Evolutionary conservation across 2,113 vertebrate genomes (phyloP).

Genomic region (Cervus canadensis): DNA sequence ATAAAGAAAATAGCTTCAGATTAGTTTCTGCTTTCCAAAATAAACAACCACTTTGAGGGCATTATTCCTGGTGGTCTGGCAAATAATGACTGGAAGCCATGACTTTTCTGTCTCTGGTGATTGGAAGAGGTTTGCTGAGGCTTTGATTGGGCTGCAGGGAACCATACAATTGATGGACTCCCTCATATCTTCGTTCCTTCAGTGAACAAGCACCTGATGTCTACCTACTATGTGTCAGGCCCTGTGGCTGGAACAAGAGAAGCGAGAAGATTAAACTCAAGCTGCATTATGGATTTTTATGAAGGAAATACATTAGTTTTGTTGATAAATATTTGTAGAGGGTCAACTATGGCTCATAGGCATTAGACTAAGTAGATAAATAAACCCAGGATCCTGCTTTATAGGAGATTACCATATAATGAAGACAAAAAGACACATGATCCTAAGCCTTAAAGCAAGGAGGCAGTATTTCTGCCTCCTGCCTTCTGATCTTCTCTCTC

Average conservation of each 20-base stretch:
- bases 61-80: neutral
- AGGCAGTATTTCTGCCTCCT: neutral
- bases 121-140: neutral
- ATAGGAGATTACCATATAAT: neutral
- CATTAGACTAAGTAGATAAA: neutral
- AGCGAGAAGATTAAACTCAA: neutral
- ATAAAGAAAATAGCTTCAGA: constrained; percentile 74
- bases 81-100: neutral
- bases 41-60: constrained; percentile 53
- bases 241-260: neutral
- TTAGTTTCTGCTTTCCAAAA: constrained; percentile 61
- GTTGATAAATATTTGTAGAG: neutral
- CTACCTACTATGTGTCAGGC: neutral
- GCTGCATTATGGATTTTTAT: neutral
- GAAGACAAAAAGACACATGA: neutral
- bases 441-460: neutral
- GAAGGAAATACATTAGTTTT: neutral
- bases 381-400: neutral
- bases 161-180: neutral
- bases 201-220: neutral
- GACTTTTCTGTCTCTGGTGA: neutral
- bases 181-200: neutral
- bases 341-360: neutral
- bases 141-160: constrained; percentile 6
- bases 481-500: neutral